A percentile compares a stretch with the other conserved stretches of the same genome.
Evolutionary conservation across 2,797 vertebrate genomes (phyloP).

Genomic region (Peromyscus attwateri): DNA sequence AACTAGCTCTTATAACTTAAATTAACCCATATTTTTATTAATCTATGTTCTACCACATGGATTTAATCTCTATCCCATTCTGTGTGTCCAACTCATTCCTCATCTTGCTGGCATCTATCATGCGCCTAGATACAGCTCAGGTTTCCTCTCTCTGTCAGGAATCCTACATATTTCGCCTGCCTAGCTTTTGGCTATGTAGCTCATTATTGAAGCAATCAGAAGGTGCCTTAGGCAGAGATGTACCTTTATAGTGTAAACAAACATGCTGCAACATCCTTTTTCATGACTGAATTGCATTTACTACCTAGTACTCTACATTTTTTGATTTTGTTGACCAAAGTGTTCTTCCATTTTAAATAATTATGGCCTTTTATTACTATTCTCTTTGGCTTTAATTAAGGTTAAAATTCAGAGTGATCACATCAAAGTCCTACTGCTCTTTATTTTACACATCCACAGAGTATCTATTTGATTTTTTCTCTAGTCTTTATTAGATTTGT

Average conservation of each 20-base stretch:
- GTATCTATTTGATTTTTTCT: background rate
- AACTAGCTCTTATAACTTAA: background rate
- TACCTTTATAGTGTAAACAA: background rate
- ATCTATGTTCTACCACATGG: background rate
- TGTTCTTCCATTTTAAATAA: background rate
- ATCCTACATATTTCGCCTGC: background rate
- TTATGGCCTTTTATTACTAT: background rate
- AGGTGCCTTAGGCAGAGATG: background rate
- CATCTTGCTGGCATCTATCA: background rate
- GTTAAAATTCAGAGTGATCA: background rate
- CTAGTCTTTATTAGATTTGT: slow-evolving; percentile 1
- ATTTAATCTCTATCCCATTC: background rate
- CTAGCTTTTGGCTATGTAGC: background rate
- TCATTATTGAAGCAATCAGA: background rate
- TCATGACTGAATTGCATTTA: background rate
- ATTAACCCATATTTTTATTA: background rate
- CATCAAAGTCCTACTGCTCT: background rate
- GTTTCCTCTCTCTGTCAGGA: background rate
- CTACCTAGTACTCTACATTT: background rate
- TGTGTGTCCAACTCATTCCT: background rate
- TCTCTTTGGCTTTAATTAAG: background rate
- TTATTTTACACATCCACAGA: background rate
- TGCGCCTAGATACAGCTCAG: background rate
- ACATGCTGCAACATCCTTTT: background rate
- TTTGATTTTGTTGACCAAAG: background rate